Base-by-base conservation (phyloP, 1,140 invertebrate genomes). In the Caenorhabditis briggsae region DNA sequence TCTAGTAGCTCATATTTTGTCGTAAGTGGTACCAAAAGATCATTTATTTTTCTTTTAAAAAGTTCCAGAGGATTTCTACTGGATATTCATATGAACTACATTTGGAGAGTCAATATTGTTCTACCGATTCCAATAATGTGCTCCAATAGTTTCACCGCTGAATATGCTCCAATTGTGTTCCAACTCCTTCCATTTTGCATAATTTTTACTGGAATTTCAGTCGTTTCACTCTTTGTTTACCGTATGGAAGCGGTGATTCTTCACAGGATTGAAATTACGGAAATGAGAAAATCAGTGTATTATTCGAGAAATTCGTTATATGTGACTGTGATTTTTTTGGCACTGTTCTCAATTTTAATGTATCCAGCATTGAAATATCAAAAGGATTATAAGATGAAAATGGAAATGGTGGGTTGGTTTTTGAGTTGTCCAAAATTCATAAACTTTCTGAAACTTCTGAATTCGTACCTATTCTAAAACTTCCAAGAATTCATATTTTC, bases 301-400 rank as follows among this genome's bases (percentile, higher is more conserved):
- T 46, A 70, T 46, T 8, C 43, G 6, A 11, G 41, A n/a, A 43
- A 43, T 46, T 46, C n/a, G 18, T 70, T 70, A 18, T 46, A 43
- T n/a, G 12, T 70, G 9, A 70, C 12, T 46, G 1, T 46, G 9
- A 1, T 46, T 46, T 11, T 70, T 18, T 3, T 70, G 16, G 5
- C 43, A 46, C 5, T 46, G n/a, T 43, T 70, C 12, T 18, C 64
- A 3, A 41, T 43, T 43, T 18, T 70, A 46, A 70, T 70, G 5
- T 70, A 70, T n/a, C 64, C 64, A 5, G 64, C n/a, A 8, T 46
- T 70, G 64, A 70, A 70, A 70, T 70, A 70, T 20, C 64, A 70
- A 18, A 70, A 70, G 16, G 33, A 18, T 43, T 70, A 70, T 41
- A 70, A 70, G n/a, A 14, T 46, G 41, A 70, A 70, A 70, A 70